Evolutionary conservation across 92 coral and sea anemone species (phyloP), one percentile per base, ranked within the genome.

Genomic region (Palythoa heliodiscus): DNA sequence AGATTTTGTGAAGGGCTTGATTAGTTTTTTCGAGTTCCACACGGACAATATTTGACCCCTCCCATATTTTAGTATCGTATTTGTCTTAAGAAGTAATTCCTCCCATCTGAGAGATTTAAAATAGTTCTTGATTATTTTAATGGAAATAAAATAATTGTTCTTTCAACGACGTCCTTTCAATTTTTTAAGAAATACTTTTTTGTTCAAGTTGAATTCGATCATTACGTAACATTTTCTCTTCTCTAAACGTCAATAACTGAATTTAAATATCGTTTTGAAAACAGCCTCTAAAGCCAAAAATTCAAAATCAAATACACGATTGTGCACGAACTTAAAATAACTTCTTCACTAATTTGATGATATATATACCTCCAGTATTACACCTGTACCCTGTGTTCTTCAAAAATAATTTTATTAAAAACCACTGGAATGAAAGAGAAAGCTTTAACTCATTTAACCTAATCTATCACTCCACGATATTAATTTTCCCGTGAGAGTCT

Each of bases 401-500:
- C 50, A 20, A 43, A 47, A 64, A 22, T 23, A 25, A 66, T 80
- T 80, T 38, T 67, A 20, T 64, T 47, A 22, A 61, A 78, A 64
- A 23, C 73, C 57, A 67, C 40, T 15, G 84, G 84, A 63, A 67
- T 63, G 61, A 79, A 79, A n/a, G 52, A 43, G 40, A 23, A 63
- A 79, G 3, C 50, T 79, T 48, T 25, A 67, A 47, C 84, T 80
- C 58, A 14, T 63, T 80, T 80, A 64, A 80, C 35, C 52, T 29
- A 80, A 80, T 80, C 74, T 19, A 80, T 80, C 79, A 75, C 11
- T 75, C 23, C 63, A 66, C 14, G 74, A 40, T 80, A 66, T 80
- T 43, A 80, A 77, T 43, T 66, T 79, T 79, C 72, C 73, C 84
- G 84, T 79, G 84, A 40, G 84, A 79, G 64, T 69, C 50, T 77